These are phyloP conservation scores for Lingula anatina DNA, from an alignment of 2,888 invertebrate genomes.

Conservation along the genomic window DNA sequence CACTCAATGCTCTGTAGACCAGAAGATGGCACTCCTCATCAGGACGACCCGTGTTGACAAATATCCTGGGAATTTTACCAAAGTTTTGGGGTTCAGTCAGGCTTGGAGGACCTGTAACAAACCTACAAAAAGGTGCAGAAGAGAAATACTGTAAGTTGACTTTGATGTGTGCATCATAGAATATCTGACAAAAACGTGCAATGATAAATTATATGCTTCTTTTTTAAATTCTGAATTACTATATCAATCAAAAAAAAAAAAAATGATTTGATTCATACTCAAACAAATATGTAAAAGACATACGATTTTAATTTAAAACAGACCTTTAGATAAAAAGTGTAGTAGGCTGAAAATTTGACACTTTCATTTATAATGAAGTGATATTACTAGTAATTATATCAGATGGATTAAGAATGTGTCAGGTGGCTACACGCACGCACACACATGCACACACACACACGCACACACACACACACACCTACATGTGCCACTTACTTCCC, in stretches of 20 bases:
- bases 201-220: neutral
- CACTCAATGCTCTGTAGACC: conserved; percentile 79
- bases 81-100: conserved; percentile 57
- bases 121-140: conserved; percentile 51
- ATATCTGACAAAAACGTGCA: neutral
- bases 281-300: neutral
- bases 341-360: too few relatives aligned
- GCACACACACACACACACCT: neutral
- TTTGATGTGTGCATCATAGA: too few relatives aligned
- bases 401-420: too few relatives aligned
- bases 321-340: too few relatives aligned
- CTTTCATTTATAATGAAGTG: too few relatives aligned
- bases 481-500: conserved; percentile 29
- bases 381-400: too few relatives aligned
- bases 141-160: too few relatives aligned
- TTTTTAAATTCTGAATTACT: too few relatives aligned
- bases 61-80: conserved; percentile 67
- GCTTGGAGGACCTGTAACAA: conserved; percentile 66
- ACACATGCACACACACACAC: neutral
- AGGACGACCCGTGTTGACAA: conserved; percentile 58
- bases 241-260: neutral
- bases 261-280: neutral
- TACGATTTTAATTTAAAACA: too few relatives aligned
- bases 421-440: too few relatives aligned
- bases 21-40: conserved; percentile 69